phyloP scores from a whole-genome alignment of 2,888 invertebrate genomes.

The Synanthedon vespiformis region DNA sequence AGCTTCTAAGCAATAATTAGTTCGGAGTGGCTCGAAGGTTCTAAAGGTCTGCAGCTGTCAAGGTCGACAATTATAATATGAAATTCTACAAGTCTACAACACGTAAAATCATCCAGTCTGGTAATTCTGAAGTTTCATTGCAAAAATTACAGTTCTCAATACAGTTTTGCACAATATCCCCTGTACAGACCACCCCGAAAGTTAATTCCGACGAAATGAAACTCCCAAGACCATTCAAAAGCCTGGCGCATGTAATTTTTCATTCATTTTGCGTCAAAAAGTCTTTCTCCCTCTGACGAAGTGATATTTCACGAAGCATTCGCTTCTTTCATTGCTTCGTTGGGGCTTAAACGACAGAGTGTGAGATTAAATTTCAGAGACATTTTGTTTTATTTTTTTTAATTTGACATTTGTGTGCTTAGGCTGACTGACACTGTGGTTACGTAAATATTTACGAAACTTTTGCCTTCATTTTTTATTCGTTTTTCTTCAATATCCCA shows the following conservation, averaged over 20 bases:
- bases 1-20: too few relatives aligned
- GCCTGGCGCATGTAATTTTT: constrained; percentile 33
- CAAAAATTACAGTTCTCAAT: background rate
- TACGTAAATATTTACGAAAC: too few relatives aligned
- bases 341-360: constrained; percentile 7
- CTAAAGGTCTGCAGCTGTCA: too few relatives aligned
- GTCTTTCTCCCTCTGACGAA: constrained; percentile 13
- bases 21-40: too few relatives aligned
- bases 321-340: constrained; percentile 4
- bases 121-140: background rate
- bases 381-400: constrained; percentile 4
- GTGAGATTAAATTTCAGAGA: constrained; percentile 9
- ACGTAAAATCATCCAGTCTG: background rate
- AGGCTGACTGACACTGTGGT: too few relatives aligned
- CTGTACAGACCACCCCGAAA: constrained; percentile 2
- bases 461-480: too few relatives aligned
- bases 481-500: too few relatives aligned
- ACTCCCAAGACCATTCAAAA: constrained; percentile 22
- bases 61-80: too few relatives aligned
- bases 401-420: constrained; percentile 3
- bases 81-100: too few relatives aligned
- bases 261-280: constrained; percentile 46
- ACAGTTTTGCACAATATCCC: background rate
- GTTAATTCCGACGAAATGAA: constrained; percentile 6
- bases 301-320: constrained; percentile 11